These are phyloP conservation scores for Nasonia vitripennis DNA, from an alignment of 1,140 invertebrate genomes.

Conservation along the genomic window DNA sequence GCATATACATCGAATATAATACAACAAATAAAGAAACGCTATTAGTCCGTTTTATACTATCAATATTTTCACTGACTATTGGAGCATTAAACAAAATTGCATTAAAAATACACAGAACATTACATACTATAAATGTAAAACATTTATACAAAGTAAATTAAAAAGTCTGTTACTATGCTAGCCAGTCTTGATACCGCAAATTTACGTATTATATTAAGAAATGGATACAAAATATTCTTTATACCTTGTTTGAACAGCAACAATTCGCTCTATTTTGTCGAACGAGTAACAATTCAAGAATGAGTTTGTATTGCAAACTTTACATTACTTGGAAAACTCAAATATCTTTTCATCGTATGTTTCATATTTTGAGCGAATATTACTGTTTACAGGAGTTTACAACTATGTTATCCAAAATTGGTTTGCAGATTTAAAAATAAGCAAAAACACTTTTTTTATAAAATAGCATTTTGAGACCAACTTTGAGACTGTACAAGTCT, in stretches of 20 bases:
- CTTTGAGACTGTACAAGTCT: neutral
- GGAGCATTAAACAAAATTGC: neutral
- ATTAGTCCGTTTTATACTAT: slow-evolving; percentile 31
- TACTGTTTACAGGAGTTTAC: slow-evolving; percentile 4
- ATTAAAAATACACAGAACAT: neutral
- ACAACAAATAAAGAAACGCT: neutral
- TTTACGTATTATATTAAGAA: slow-evolving; percentile 17
- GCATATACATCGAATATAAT: slow-evolving; percentile 32
- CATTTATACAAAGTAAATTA: slow-evolving; percentile 4
- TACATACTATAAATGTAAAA: neutral
- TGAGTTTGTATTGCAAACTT: slow-evolving; percentile 70
- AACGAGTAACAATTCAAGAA: slow-evolving; percentile 62
- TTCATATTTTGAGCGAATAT: slow-evolving; percentile 30
- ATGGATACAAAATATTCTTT: neutral
- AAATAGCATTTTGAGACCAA: neutral
- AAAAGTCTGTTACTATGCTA: slow-evolving; percentile 29
- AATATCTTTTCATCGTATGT: neutral
- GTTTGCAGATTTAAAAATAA: too few species aligned
- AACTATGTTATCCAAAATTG: neutral
- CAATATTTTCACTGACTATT: slow-evolving; percentile 7
- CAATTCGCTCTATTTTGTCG: slow-evolving; percentile 41
- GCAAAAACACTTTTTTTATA: too few species aligned
- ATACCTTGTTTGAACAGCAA: slow-evolving; percentile 31
- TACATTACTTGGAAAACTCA: slow-evolving; percentile 65
- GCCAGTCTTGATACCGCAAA: slow-evolving; percentile 46